Conservation (phyloP, 2,888 invertebrate genomes). For the Cheilosia variabilis region DNA sequence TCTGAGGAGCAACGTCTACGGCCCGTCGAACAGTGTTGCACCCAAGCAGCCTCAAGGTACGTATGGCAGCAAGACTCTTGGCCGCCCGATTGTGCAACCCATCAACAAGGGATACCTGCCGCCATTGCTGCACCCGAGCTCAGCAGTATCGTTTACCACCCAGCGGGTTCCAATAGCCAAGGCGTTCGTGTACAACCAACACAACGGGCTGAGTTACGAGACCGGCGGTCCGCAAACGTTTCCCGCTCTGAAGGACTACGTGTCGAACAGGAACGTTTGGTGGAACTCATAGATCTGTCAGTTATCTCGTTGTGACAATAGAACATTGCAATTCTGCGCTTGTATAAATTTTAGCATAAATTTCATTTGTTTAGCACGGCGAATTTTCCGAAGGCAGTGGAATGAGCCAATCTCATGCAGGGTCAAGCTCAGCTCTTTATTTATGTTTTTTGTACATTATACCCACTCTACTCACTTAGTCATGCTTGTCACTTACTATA, state of each 20-base stretch:
- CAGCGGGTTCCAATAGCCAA: conserved; percentile 79
- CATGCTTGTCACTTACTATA: conserved; percentile 32
- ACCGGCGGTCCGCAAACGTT: conserved; percentile 81
- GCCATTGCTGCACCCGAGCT: conserved; percentile 16
- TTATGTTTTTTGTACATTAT: conserved; percentile 34
- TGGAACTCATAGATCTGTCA: conserved; percentile 76
- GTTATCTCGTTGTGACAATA: neutral
- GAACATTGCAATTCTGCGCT: neutral
- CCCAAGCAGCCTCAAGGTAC: conserved; percentile 21
- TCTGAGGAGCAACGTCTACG: conserved; percentile 80
- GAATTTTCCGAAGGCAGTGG: neutral
- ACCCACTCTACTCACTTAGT: conserved; percentile 33
- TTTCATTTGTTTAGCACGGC: neutral
- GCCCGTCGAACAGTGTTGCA: conserved; percentile 79
- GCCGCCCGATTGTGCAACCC: conserved; percentile 22
- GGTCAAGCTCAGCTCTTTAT: conserved; percentile 21
- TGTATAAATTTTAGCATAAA: conserved; percentile 28
- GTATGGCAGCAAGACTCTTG: conserved; percentile 32
- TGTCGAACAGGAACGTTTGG: conserved; percentile 78
- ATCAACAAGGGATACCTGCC: conserved; percentile 68
- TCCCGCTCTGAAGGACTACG: conserved; percentile 79
- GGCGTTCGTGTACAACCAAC: conserved; percentile 83
- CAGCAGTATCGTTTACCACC: conserved; percentile 59
- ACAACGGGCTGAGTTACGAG: conserved; percentile 82
- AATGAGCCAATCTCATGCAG: neutral